These are phyloP conservation scores for Toxotes lorentzi DNA, from an alignment of 2,797 vertebrate species.

Conservation along the genomic window DNA sequence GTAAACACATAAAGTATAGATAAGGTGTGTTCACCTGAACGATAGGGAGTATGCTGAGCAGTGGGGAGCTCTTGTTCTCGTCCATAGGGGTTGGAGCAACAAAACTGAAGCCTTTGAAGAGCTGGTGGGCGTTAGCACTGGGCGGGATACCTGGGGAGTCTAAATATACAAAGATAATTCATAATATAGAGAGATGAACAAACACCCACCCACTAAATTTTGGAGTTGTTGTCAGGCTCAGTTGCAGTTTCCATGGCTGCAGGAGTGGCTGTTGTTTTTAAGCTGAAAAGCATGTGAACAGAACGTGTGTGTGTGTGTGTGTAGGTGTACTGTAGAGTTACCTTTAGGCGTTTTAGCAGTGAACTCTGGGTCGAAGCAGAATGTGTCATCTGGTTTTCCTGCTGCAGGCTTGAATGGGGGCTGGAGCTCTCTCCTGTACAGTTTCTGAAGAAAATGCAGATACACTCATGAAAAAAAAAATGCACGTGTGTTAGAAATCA, in stretches of 20 bases:
- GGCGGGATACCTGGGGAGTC: slow-evolving; percentile 99
- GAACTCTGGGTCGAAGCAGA: slow-evolving; percentile 99
- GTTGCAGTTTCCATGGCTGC: slow-evolving; percentile 68
- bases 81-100: slow-evolving; percentile 93
- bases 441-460: slow-evolving; percentile 84
- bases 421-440: slow-evolving; percentile 95
- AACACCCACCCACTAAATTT: slow-evolving; percentile 33
- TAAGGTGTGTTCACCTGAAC: slow-evolving; percentile 88
- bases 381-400: slow-evolving; percentile 98
- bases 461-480: slow-evolving; percentile 8
- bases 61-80: slow-evolving; percentile 92
- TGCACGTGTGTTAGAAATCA: slow-evolving; percentile 41
- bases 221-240: slow-evolving; percentile 19
- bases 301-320: slow-evolving; percentile 23
- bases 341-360: slow-evolving; percentile 99
- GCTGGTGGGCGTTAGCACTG: slow-evolving; percentile 97
- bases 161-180: slow-evolving; percentile 69
- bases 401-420: slow-evolving; percentile 97
- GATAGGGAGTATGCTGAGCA: slow-evolving; percentile 93
- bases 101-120: slow-evolving; percentile 99
- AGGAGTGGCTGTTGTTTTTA: slow-evolving; percentile 43
- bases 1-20: neutral
- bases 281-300: slow-evolving; percentile 20
- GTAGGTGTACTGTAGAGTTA: slow-evolving; percentile 63
- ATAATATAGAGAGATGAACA: slow-evolving; percentile 39